Evolutionary conservation across 2,888 invertebrate genomes (phyloP).

Genomic region (Galeopsomyia nigrocyanea): DNA sequence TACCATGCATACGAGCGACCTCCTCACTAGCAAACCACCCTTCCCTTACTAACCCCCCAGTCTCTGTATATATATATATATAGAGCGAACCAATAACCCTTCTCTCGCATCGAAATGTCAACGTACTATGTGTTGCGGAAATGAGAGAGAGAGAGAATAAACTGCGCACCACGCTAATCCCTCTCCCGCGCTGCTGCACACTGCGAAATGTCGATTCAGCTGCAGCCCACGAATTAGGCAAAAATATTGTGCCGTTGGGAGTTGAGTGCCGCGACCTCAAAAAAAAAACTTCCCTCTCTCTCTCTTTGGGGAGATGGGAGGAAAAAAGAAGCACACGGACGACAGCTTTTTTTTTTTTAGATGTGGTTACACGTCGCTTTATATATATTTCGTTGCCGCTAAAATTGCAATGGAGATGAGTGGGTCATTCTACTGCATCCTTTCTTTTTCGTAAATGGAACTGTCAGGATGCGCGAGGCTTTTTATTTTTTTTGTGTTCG

Average conservation of each 20-base stretch:
- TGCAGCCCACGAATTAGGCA: slow-evolving; percentile 31
- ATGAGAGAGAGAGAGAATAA: background rate
- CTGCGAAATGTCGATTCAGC: slow-evolving; percentile 43
- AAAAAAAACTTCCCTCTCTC: slow-evolving; percentile 15
- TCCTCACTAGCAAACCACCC: too few relatives aligned
- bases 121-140: slow-evolving; percentile 11
- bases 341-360: background rate
- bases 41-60: too few relatives aligned
- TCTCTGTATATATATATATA: background rate
- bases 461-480: too few relatives aligned
- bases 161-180: slow-evolving; percentile 19
- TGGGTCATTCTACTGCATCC: background rate
- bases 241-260: slow-evolving; percentile 39
- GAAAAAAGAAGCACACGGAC: too few relatives aligned
- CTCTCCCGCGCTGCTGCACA: background rate
- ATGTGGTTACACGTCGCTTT: background rate
- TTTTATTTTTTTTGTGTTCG: too few relatives aligned
- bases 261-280: slow-evolving; percentile 11
- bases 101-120: slow-evolving; percentile 38
- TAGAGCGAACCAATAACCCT: slow-evolving; percentile 40
- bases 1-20: slow-evolving; percentile 5
- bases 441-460: background rate
- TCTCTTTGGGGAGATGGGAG: background rate
- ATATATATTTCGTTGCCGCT: background rate
- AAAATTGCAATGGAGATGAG: background rate